Conservation (phyloP, 1,140 invertebrate genomes). For the Pseudachorutes palmiensis region DNA sequence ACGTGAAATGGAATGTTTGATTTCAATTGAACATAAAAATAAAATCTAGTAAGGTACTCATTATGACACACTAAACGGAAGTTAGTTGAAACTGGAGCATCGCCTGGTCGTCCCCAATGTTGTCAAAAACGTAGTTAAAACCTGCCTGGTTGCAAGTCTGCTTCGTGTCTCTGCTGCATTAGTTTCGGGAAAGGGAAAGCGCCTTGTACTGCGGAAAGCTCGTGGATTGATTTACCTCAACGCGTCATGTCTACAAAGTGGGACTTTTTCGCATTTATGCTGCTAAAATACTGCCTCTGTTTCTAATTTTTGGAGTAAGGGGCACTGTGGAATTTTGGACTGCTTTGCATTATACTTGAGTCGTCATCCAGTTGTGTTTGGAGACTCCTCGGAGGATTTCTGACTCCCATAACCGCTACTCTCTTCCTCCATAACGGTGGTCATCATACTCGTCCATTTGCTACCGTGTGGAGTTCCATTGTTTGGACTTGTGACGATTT, state of each 20-base stretch:
- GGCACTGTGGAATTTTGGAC: neutral
- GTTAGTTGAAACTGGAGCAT: neutral
- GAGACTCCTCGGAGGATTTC: conserved; percentile 32
- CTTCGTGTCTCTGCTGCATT: neutral
- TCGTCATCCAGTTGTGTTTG: conserved; percentile 28
- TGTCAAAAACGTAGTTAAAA: neutral
- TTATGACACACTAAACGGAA: neutral
- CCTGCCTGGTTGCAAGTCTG: neutral
- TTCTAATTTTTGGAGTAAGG: neutral
- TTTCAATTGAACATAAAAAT: neutral
- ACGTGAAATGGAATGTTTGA: neutral
- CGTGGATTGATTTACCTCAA: neutral
- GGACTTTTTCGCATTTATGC: neutral
- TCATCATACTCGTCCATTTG: conserved; percentile 38
- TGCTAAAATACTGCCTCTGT: neutral
- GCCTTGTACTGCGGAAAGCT: neutral
- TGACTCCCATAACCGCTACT: conserved; percentile 36
- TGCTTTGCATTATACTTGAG: neutral
- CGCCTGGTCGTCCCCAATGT: no score
- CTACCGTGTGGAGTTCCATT: conserved; percentile 28
- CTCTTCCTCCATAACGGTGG: conserved; percentile 33
- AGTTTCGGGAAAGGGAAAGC: neutral
- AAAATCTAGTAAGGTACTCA: neutral
- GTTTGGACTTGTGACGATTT: neutral
- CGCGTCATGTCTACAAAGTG: no score